Evolutionary conservation across 2,888 invertebrate genomes (phyloP).

Genomic region (Dryadula phaetusa): DNA sequence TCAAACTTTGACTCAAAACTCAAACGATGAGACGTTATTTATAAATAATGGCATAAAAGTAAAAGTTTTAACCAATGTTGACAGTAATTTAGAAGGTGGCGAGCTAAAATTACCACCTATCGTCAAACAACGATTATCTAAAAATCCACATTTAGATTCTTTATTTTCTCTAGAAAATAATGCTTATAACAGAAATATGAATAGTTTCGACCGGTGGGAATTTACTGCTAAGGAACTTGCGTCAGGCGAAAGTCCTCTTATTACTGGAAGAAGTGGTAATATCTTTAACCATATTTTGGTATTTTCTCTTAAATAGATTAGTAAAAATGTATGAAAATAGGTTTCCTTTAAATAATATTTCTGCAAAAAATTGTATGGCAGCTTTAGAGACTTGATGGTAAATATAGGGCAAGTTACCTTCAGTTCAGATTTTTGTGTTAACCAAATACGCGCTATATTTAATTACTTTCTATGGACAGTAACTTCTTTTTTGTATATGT

Average conservation of each 20-base stretch:
- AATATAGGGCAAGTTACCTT: no score
- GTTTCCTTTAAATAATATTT: no score
- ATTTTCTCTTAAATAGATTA: neutral
- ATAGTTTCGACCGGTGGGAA: conserved; percentile 61
- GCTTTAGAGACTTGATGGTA: no score
- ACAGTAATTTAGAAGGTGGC: conserved; percentile 44
- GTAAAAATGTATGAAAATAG: no score
- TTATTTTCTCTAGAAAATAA: conserved; percentile 57
- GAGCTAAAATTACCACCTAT: conserved; percentile 70
- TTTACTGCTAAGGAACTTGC: conserved; percentile 59
- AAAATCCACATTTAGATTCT: conserved; percentile 61
- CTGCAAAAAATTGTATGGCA: no score
- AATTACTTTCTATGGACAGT: no score
- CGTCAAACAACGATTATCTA: conserved; percentile 56
- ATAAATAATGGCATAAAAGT: conserved; percentile 60
- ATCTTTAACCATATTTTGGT: neutral
- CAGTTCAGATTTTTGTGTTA: no score
- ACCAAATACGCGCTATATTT: no score
- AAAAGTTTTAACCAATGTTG: conserved; percentile 55
- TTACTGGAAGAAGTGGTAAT: conserved; percentile 60
- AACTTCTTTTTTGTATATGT: no score
- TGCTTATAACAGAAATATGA: conserved; percentile 51
- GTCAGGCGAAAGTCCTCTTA: conserved; percentile 65
- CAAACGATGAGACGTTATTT: conserved; percentile 55
- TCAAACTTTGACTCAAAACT: conserved; percentile 41